phyloP scores from a whole-genome alignment of 2,113 vertebrate species.

The Chiloscyllium plagiosum region DNA sequence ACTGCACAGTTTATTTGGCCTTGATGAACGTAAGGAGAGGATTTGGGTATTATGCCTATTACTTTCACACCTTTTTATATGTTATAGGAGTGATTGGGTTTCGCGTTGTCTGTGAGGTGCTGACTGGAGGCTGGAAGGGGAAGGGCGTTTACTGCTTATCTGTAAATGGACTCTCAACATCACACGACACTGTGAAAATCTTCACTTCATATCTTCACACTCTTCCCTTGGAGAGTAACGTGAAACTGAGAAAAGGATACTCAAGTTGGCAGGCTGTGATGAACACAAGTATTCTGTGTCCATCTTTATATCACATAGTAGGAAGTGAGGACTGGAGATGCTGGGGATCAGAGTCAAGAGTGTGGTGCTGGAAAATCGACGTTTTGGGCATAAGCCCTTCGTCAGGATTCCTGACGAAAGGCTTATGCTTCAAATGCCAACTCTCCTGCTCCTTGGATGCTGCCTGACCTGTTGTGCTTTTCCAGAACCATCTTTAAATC shows the following conservation, averaged over 20 bases:
- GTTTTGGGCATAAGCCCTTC: too few relatives aligned
- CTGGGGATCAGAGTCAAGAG: too few relatives aligned
- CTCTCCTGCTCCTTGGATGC: too few relatives aligned
- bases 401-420: too few relatives aligned
- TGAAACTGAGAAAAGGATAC: neutral
- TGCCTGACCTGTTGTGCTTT: too few relatives aligned
- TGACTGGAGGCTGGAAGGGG: neutral
- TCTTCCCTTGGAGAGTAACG: neutral
- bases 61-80: neutral
- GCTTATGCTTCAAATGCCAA: too few relatives aligned
- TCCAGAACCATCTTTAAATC: neutral
- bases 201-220: neutral
- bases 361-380: too few relatives aligned
- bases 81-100: neutral
- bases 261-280: neutral
- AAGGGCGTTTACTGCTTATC: too few relatives aligned
- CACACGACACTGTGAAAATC: neutral
- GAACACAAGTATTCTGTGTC: neutral
- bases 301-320: neutral
- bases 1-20: neutral
- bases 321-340: too few relatives aligned
- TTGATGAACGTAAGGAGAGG: neutral
- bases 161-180: neutral
- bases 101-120: neutral
- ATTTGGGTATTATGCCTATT: neutral